Base-by-base conservation (phyloP, 2,888 invertebrate genomes). In the Chaetoderma sp. region DNA sequence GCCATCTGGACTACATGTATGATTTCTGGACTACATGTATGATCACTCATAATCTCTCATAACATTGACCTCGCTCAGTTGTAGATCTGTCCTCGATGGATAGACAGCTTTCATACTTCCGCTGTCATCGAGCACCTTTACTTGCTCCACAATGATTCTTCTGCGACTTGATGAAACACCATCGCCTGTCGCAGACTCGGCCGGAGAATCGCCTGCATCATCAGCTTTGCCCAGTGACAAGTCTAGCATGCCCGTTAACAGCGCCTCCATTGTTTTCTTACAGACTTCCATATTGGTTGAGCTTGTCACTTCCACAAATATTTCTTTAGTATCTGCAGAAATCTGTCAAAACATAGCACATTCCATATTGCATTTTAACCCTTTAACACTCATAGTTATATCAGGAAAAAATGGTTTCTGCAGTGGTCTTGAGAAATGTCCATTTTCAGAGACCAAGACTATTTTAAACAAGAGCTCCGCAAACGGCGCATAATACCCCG, bases 251-350 rank as follows among this genome's bases (percentile, higher is more conserved):
- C 91, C 92, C 50, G 89, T 89, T 27, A 94, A 84, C 42, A 93
- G 83, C 62, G 89, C 88, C 79, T 93, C 91, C 88, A 93, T 87
- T 0, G 92, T 91, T 57, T 89, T 89, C 80, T 88, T 87, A 87
- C 93, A 93, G 23, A 90, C 86, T 55, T 89, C 89, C 57, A 91
- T 89, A 0, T 90, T 91, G 1, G 89, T 83, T 49, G 91, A 89
- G 54, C 93, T 93, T 0, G 93, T 94, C 65, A 94, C 93, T 85
- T 94, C 94, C 16, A 94, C 85, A 4, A 94, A 86, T 85, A 94
- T 90, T 8, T 89, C 86, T 63, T 89, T 91, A 27, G 91, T 93
- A 0, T 89, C 89, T 27, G 87, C 78, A 0, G 92, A 90, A 88
- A 94, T 92, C 92, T 92, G 84, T 5, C 83, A 84, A 62, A 72